Evolutionary conservation across 53 echinoderm and acorn worm genomes (phyloP), one percentile per base, ranked within the genome.

Genomic region (Arbacia lixula): DNA sequence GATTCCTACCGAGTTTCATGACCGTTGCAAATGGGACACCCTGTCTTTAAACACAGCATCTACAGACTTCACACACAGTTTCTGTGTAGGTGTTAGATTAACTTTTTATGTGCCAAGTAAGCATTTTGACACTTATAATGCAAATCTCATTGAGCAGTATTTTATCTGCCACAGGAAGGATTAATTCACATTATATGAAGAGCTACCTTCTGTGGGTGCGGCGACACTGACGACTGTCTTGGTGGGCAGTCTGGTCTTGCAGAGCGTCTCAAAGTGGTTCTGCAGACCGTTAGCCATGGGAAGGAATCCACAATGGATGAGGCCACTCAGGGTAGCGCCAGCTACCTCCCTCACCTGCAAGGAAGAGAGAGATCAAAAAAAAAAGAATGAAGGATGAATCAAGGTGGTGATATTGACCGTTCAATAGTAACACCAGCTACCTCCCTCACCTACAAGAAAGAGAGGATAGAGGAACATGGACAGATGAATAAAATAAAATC

Each of bases 241-340:
- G 63, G 93, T 83, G 17, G 90, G 90, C 36, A 97, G 86, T 43
- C 88, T 89, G 4, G 97, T 97, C 85, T 94, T 94, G 68, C 97
- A 97, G 32, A 97, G 85, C 52, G 75, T 91, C 86, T 94, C 94
- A 90, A 97, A 97, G 88, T 91, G 91, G 53, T 55, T 89, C 84
- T 92, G 89, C 27, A 94, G 88, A 17, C 91, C 87, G 54, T 91
- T 77, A 55, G 92, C 94, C 79, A 97, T 94, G 29, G 87, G 75
- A 39, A 97, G 86, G 88, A 93, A 91, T 32, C 94, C 92, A 74
- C 97, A 97, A 84, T 97, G 97, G 3, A 97, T 75, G 25, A 97
- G 84, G 28, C 97, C 97, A 80, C 97, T 97, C 60, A 97, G 54
- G 12, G 97, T 97, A 21, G 89, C 90, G 39, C 93, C 97, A 6